Conservation (phyloP, 2,113 vertebrate genomes). For the Alouatta palliata region DNA sequence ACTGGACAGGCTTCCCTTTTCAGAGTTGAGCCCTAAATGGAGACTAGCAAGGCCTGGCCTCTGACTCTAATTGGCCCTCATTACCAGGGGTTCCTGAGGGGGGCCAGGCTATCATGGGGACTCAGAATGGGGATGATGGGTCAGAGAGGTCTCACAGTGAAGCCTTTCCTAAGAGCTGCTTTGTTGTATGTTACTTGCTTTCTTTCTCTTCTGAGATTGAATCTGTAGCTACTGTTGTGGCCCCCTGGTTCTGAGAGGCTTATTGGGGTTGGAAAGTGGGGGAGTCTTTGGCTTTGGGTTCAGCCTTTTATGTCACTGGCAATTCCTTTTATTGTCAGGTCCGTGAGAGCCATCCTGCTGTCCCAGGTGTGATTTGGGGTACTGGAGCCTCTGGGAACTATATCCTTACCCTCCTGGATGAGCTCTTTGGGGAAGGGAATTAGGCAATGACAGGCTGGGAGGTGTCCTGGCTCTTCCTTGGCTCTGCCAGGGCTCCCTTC, state of each 20-base stretch:
- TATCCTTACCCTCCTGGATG: background rate
- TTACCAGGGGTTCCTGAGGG: background rate
- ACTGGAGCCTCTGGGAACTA: background rate
- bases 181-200: slow-evolving; percentile 57
- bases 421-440: slow-evolving; percentile 5
- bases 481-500: background rate
- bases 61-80: slow-evolving; percentile 14
- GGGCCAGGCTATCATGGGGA: background rate
- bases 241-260: slow-evolving; percentile 24
- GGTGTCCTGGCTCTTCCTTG: background rate
- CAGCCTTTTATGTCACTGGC: background rate
- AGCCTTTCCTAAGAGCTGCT: slow-evolving; percentile 42
- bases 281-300: slow-evolving; percentile 22
- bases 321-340: slow-evolving; percentile 14
- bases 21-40: background rate
- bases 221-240: background rate
- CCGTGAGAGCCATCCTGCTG: background rate
- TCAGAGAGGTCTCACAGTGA: background rate
- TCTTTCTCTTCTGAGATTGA: background rate
- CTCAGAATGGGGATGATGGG: background rate
- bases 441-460: background rate
- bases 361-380: background rate
- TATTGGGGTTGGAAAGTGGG: background rate
- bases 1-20: background rate
- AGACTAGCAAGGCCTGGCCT: background rate